Evolutionary conservation across 2,888 invertebrate genomes (phyloP).

Genomic region (Petrolisthes manimaculis): DNA sequence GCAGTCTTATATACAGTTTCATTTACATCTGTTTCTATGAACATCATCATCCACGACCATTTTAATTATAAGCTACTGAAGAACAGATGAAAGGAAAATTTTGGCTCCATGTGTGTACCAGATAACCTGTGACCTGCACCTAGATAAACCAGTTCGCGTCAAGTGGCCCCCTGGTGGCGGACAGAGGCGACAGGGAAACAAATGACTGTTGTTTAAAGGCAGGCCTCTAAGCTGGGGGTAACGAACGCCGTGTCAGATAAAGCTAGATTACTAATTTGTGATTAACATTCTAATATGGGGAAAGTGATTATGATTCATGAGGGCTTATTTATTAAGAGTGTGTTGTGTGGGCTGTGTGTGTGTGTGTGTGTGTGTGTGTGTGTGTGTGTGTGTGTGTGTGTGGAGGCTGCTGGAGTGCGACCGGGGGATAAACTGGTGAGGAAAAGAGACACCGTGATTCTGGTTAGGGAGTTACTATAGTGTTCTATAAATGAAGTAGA

Average conservation of each 20-base stretch:
- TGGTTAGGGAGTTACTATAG: no score
- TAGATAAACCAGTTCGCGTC: conserved; percentile 20
- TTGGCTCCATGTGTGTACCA: not conserved
- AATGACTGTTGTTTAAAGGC: conserved; percentile 19
- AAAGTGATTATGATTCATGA: conserved; percentile 39
- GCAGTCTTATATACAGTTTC: no score
- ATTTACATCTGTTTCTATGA: no score
- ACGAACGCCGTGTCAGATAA: conserved; percentile 36
- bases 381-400: conserved; percentile 26
- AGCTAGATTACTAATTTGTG: conserved; percentile 34
- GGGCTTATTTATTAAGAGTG: not conserved
- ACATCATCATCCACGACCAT: no score
- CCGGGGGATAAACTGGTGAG: not conserved
- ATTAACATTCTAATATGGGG: conserved; percentile 40
- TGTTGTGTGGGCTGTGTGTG: not conserved
- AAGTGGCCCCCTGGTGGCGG: not conserved
- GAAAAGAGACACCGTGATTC: no score
- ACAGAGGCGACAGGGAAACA: conserved; percentile 19
- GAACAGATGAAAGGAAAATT: no score
- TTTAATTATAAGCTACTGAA: no score
- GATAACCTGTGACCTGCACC: conserved; percentile 23
- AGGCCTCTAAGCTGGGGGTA: conserved; percentile 12
- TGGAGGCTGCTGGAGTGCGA: not conserved
- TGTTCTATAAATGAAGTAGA: no score
- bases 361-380: conserved; percentile 26